A percentile compares a stretch with the other conserved stretches of the same genome.
These are phyloP conservation scores for Neuroterus valhalla DNA, from an alignment of 1,140 invertebrate genomes.

Conservation along the genomic window DNA sequence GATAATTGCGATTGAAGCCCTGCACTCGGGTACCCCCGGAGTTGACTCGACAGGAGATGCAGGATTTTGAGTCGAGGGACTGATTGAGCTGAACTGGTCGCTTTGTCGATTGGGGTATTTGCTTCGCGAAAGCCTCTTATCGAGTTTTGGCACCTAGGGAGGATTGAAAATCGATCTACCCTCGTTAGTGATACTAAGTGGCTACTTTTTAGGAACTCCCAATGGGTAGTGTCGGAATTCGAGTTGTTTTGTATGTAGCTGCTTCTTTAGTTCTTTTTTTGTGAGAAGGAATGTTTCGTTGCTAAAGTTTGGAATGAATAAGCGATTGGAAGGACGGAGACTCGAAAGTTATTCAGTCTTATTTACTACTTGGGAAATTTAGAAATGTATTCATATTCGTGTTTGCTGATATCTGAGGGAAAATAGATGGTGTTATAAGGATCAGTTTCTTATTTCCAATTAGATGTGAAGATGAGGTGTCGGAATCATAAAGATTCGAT, in stretches of 20 bases:
- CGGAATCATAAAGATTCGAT: no score
- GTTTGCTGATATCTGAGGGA: neutral
- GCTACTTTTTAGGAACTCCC: neutral
- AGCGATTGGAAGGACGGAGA: constrained; percentile 16
- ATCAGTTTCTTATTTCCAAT: no score
- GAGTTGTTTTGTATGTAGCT: neutral
- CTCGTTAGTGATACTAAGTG: constrained; percentile 1
- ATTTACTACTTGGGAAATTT: constrained; percentile 6
- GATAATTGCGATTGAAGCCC: constrained; percentile 48
- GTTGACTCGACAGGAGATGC: constrained; percentile 24
- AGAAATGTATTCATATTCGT: constrained; percentile 12
- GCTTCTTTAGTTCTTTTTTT: neutral
- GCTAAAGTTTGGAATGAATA: constrained; percentile 19
- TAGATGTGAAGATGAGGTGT: no score
- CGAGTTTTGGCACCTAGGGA: constrained; percentile 7
- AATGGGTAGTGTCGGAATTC: no score
- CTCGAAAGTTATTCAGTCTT: constrained; percentile 18
- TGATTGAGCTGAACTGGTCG: constrained; percentile 28
- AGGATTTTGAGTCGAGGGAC: constrained; percentile 12
- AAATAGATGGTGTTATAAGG: neutral
- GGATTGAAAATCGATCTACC: constrained; percentile 2
- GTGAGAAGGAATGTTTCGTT: constrained; percentile 1
- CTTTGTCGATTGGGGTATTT: constrained; percentile 18
- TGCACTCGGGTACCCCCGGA: constrained; percentile 13
- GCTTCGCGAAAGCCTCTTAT: neutral